phyloP scores from a whole-genome alignment of 92 coral and sea anemone species.

The Muricea muricata region DNA sequence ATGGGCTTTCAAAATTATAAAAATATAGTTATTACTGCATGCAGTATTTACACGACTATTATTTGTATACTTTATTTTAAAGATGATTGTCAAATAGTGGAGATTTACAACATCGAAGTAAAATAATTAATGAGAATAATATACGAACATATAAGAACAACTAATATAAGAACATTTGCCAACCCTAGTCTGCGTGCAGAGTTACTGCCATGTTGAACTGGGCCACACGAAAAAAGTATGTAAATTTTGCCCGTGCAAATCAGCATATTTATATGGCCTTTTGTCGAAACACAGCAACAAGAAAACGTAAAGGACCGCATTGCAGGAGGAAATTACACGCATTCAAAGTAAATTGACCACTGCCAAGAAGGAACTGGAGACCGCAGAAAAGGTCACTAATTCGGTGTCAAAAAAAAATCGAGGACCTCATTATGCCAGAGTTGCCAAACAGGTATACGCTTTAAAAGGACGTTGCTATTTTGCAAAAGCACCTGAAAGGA shows the following conservation, averaged over 20 bases:
- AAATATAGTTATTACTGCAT: too few species aligned
- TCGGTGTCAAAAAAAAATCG: constrained; percentile 45
- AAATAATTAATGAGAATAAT: too few species aligned
- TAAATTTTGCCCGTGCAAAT: constrained; percentile 29
- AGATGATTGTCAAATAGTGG: too few species aligned
- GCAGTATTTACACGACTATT: too few species aligned
- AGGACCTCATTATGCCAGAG: constrained; percentile 51
- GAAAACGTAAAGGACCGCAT: constrained; percentile 22
- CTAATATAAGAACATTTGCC: too few species aligned
- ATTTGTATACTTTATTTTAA: too few species aligned
- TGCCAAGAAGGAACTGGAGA: constrained; percentile 45
- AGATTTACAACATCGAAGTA: too few species aligned
- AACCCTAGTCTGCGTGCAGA: background rate
- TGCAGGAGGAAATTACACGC: constrained; percentile 24
- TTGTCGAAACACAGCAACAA: constrained; percentile 42
- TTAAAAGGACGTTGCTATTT: constrained; percentile 52
- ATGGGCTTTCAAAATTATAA: too few species aligned
- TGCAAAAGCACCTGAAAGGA: constrained; percentile 51
- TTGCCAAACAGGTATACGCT: constrained; percentile 56
- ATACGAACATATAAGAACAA: too few species aligned
- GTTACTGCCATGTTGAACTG: background rate
- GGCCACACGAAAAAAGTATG: background rate
- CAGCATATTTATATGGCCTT: constrained; percentile 46
- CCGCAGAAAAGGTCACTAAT: constrained; percentile 45
- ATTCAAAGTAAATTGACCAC: constrained; percentile 22